These are phyloP conservation scores for Conops quadrifasciatus DNA, from an alignment of 2,888 invertebrate species.

Conservation along the genomic window DNA sequence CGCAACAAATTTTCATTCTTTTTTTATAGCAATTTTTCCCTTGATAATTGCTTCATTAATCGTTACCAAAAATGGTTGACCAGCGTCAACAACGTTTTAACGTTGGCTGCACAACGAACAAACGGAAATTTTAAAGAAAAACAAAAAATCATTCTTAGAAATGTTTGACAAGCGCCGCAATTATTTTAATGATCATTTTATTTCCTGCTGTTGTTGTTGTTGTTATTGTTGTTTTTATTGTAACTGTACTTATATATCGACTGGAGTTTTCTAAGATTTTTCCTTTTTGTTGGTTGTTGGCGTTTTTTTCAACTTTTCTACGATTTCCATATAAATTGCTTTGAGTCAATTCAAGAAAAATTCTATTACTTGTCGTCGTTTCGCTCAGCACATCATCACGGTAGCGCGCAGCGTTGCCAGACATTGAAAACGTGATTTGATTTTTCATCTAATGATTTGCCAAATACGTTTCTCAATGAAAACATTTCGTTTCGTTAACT, in stretches of 20 bases:
- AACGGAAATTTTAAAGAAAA: neutral
- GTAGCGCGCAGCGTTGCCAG: neutral
- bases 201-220: constrained; percentile 1
- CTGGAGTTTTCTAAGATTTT: neutral
- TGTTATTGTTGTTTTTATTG: neutral
- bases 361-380: neutral
- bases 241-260: neutral
- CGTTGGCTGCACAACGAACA: neutral
- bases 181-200: constrained; percentile 35
- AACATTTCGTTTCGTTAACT: neutral
- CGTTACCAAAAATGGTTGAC: constrained; percentile 36
- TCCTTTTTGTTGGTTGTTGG: neutral
- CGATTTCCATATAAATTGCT: constrained; percentile 31
- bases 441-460: constrained; percentile 35
- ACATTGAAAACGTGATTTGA: constrained; percentile 37
- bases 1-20: neutral
- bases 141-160: constrained; percentile 14
- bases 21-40: constrained; percentile 13
- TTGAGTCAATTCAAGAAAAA: constrained; percentile 15
- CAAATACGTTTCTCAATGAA: constrained; percentile 27
- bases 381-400: neutral
- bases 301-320: neutral
- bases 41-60: constrained; percentile 40
- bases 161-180: constrained; percentile 33
- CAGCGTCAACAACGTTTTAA: neutral